phyloP scores from a whole-genome alignment of 2,888 invertebrate species.

The Oscheius myriophilus region DNA sequence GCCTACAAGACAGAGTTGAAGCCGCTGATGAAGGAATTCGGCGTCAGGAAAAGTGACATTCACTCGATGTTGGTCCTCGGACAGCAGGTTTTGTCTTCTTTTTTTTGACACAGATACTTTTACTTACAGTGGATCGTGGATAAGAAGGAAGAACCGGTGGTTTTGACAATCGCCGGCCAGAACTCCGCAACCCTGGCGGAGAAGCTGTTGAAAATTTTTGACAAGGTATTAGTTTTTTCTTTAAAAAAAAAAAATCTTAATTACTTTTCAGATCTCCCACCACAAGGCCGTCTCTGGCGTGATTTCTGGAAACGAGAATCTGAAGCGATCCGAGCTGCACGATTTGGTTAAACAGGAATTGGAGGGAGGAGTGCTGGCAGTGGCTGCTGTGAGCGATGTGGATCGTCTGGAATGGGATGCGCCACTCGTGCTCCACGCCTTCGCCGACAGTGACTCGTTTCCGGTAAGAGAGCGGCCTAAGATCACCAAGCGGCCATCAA shows the following conservation, averaged over 20 bases:
- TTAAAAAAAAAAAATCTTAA: no score
- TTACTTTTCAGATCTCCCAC: constrained; percentile 6
- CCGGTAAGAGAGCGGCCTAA: no score
- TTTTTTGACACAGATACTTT: not conserved
- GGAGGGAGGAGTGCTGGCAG: not conserved
- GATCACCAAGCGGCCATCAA: no score
- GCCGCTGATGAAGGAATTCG: constrained; percentile 6
- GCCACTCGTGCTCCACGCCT: constrained; percentile 45
- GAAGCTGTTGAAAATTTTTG: not conserved
- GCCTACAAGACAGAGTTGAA: constrained; percentile 11
- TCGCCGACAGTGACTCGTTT: constrained; percentile 41
- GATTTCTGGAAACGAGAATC: not conserved
- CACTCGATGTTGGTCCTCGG: constrained; percentile 16
- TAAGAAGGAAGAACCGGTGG: not conserved
- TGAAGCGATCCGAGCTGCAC: constrained; percentile 3
- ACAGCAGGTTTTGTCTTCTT: not conserved
- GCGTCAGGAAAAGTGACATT: constrained; percentile 1
- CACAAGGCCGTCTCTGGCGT: not conserved
- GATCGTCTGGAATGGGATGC: constrained; percentile 44
- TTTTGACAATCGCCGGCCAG: constrained; percentile 10
- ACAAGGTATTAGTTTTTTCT: not conserved
- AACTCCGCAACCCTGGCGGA: not conserved
- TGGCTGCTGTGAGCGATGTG: constrained; percentile 21
- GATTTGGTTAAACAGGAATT: not conserved
- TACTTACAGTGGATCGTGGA: constrained; percentile 17